Conservation (phyloP, 1,140 invertebrate species). For the Bombus breviceps region DNA sequence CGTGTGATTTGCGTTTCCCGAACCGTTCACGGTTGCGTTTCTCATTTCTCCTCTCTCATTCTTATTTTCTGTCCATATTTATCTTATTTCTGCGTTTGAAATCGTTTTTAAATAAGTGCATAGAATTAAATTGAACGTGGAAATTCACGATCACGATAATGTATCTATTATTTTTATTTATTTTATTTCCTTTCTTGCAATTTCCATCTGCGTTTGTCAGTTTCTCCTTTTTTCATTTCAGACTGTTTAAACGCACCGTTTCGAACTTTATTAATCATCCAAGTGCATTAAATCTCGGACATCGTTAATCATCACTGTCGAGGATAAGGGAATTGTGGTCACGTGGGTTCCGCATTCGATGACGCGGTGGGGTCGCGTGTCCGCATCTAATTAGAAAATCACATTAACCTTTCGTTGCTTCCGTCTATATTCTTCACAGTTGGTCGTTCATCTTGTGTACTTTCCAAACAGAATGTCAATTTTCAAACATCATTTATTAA, state of each 20-base stretch:
- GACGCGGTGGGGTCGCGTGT: slow-evolving; percentile 17
- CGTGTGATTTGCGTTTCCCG: slow-evolving; percentile 37
- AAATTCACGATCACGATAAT: background rate
- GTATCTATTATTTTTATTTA: background rate
- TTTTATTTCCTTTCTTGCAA: background rate
- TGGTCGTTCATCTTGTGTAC: background rate
- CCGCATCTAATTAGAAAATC: slow-evolving; percentile 12
- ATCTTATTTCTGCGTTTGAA: background rate
- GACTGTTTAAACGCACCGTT: background rate
- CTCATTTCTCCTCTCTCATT: slow-evolving; percentile 1
- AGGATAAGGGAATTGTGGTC: background rate
- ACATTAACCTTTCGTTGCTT: slow-evolving; percentile 7
- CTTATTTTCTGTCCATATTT: background rate
- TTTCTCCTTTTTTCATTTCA: no score
- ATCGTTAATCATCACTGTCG: slow-evolving; percentile 23
- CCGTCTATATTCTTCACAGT: slow-evolving; percentile 1
- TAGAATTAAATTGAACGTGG: background rate
- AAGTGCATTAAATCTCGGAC: background rate
- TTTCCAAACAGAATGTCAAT: background rate
- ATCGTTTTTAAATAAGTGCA: background rate
- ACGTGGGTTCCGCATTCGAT: background rate
- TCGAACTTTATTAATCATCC: slow-evolving; percentile 24
- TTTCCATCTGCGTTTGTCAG: background rate
- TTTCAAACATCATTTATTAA: background rate
- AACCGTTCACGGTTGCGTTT: slow-evolving; percentile 37